These are phyloP conservation scores for Enteromius radiatus DNA, from an alignment of 2,797 vertebrate genomes.

Conservation along the genomic window DNA sequence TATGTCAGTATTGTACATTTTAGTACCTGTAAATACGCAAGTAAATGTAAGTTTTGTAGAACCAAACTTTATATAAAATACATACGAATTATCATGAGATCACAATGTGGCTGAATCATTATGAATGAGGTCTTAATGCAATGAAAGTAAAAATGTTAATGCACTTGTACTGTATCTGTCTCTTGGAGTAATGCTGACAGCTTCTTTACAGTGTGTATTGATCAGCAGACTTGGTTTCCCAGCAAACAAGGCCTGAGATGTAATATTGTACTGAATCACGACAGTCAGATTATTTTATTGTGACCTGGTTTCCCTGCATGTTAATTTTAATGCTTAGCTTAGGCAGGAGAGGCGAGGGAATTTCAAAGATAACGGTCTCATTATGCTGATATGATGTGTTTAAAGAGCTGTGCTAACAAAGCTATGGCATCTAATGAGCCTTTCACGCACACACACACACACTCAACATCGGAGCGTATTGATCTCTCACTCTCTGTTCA, in stretches of 20 bases:
- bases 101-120: not conserved
- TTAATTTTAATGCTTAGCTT: conserved; percentile 69
- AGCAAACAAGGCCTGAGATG: conserved; percentile 24
- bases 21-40: too few species aligned
- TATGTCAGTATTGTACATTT: too few species aligned
- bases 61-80: too few species aligned
- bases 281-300: conserved; percentile 67
- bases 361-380: conserved; percentile 73
- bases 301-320: conserved; percentile 75
- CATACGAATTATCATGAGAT: too few species aligned
- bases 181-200: conserved; percentile 29
- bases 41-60: too few species aligned
- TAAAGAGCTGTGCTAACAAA: conserved; percentile 69
- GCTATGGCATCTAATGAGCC: conserved; percentile 69
- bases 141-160: conserved; percentile 10
- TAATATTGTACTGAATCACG: conserved; percentile 58
- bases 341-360: conserved; percentile 64
- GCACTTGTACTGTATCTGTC: not conserved
- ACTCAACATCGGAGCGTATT: conserved; percentile 52
- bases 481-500: conserved; percentile 15
- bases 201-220: conserved; percentile 35
- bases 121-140: conserved; percentile 1
- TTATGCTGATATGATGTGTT: conserved; percentile 68
- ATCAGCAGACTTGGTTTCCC: conserved; percentile 19
- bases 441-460: conserved; percentile 32